Percentiles rank a stretch among this genome's conserved stretches.
These are phyloP conservation scores for Chloroclysta siterata DNA, from an alignment of 2,888 invertebrate species.

Conservation along the genomic window DNA sequence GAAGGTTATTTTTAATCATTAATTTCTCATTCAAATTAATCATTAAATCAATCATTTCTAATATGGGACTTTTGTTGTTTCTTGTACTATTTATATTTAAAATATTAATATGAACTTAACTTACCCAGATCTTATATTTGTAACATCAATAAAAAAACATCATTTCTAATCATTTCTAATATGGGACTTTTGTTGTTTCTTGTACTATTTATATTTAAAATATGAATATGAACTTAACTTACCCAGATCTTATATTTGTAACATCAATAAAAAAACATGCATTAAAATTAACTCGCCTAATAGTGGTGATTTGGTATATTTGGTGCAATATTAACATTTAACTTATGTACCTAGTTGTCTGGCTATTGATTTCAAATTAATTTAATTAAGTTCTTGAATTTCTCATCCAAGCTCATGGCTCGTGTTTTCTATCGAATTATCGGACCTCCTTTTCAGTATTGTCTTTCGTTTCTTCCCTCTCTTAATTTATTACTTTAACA, in stretches of 20 bases:
- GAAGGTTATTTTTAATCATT: slow-evolving; percentile 5
- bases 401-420: too few species aligned
- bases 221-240: slow-evolving; percentile 14
- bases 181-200: slow-evolving; percentile 14
- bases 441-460: too few species aligned
- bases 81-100: slow-evolving; percentile 16
- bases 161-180: slow-evolving; percentile 10
- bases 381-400: neutral
- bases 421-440: too few species aligned
- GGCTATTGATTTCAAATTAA: slow-evolving; percentile 9
- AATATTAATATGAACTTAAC: too few species aligned
- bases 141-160: too few species aligned
- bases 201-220: slow-evolving; percentile 17
- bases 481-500: too few species aligned
- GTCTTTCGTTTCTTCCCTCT: neutral
- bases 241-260: neutral
- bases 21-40: too few species aligned
- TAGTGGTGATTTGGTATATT: neutral
- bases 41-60: slow-evolving; percentile 7
- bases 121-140: neutral
- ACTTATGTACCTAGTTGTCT: neutral
- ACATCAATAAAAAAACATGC: too few species aligned
- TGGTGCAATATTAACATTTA: slow-evolving; percentile 11
- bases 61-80: too few species aligned
- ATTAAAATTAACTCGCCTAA: too few species aligned